Evolutionary conservation across 2,113 vertebrate species (phyloP).

Genomic region (Oncorhynchus masou): DNA sequence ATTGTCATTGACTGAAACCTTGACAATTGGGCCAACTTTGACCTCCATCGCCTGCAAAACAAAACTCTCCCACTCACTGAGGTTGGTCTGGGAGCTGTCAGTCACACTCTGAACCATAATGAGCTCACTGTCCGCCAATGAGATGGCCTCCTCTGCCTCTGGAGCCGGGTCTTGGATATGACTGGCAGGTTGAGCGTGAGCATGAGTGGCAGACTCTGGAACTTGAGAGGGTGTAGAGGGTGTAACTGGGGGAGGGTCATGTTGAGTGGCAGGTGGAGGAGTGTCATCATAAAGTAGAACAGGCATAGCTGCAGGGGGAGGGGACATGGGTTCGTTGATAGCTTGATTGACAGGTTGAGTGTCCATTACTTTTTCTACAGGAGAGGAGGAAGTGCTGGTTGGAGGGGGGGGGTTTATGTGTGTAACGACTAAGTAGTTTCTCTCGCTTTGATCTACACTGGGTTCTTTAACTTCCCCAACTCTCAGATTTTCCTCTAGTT

Average conservation of each 20-base stretch:
- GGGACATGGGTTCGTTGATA: not conserved
- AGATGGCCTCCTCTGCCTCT: conserved; percentile 4
- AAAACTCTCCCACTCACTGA: conserved; percentile 18
- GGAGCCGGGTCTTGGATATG: not conserved
- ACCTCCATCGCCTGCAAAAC: conserved; percentile 2
- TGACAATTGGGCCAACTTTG: conserved; percentile 6
- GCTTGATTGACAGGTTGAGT: conserved; percentile 10
- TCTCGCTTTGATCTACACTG: not conserved
- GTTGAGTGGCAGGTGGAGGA: not conserved
- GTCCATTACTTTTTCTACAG: not conserved
- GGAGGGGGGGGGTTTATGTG: not conserved
- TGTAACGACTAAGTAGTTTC: conserved; percentile 10
- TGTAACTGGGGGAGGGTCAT: not conserved
- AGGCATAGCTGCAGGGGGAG: not conserved
- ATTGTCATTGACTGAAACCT: not conserved
- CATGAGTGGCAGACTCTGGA: not conserved
- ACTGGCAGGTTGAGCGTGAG: not conserved
- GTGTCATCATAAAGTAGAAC: not conserved
- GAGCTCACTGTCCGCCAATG: conserved; percentile 19
- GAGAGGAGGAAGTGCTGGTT: not conserved
- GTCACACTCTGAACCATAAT: conserved; percentile 15
- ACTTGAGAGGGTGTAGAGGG: conserved; percentile 16
- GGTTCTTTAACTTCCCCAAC: not conserved
- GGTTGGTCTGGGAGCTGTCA: conserved; percentile 13
- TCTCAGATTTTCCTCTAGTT: not conserved